Evolutionary conservation across 2,113 vertebrate genomes (phyloP).

Genomic region (Cyprinodon brontotheroides): DNA sequence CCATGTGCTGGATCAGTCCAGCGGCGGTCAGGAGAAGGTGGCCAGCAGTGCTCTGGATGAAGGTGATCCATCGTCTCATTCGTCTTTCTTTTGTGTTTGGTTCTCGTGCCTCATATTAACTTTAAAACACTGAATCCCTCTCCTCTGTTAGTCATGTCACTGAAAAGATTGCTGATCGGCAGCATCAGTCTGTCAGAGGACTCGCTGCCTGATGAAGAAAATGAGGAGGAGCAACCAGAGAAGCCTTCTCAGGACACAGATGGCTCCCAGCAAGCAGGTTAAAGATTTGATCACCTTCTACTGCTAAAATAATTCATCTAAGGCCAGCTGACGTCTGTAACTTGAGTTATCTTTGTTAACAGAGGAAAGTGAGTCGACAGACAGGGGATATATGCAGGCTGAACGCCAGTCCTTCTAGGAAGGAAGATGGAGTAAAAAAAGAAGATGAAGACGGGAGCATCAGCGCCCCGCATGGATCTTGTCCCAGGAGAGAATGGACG

Average conservation of each 20-base stretch:
- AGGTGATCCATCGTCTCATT: conserved; percentile 63
- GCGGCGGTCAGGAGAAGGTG: conserved; percentile 68
- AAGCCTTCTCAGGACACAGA: conserved; percentile 49
- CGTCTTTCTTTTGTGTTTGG: background rate
- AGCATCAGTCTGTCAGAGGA: conserved; percentile 77
- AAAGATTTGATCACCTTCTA: background rate
- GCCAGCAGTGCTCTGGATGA: conserved; percentile 75
- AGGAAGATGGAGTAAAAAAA: conserved; percentile 29
- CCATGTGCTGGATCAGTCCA: conserved; percentile 72
- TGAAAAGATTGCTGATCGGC: conserved; percentile 82
- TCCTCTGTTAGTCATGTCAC: conserved; percentile 74
- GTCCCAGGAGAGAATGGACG: conserved; percentile 74
- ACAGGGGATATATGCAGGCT: conserved; percentile 37
- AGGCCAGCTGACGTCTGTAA: background rate
- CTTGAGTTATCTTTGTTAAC: conserved; percentile 5
- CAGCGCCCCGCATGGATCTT: conserved; percentile 70
- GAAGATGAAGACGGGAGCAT: conserved; percentile 56
- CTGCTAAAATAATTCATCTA: background rate
- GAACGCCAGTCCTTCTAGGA: conserved; percentile 18
- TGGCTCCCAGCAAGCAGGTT: conserved; percentile 62
- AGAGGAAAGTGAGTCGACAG: conserved; percentile 59
- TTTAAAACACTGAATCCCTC: conserved; percentile 11
- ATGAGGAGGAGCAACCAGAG: conserved; percentile 56
- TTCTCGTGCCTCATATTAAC: background rate
- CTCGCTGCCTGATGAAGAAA: conserved; percentile 63